A percentile compares a stretch with the other conserved stretches of the same genome.
These are phyloP conservation scores for Cryptotermes secundus DNA, from an alignment of 1,140 invertebrate species.

Conservation along the genomic window DNA sequence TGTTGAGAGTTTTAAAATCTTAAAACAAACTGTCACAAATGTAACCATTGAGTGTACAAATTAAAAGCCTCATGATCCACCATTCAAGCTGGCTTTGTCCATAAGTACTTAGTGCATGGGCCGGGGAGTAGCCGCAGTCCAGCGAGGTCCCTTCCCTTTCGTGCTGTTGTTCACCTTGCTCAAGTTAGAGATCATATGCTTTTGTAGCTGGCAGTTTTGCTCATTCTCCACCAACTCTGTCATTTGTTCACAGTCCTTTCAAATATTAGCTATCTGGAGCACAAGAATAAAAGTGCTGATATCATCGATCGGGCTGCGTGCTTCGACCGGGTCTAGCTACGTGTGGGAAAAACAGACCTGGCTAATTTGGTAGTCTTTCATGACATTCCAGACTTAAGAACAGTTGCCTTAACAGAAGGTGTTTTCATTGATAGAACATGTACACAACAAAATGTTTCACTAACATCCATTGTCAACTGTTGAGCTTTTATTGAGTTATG, in stretches of 20 bases:
- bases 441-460: conserved; percentile 6
- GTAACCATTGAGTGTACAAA: conserved; percentile 35
- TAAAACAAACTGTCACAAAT: conserved; percentile 31
- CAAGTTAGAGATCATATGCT: conserved; percentile 2
- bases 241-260: neutral
- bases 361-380: conserved; percentile 21
- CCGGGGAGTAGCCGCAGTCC: neutral
- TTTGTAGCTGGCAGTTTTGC: conserved; percentile 1
- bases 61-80: conserved; percentile 13
- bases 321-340: conserved; percentile 5
- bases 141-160: conserved; percentile 19
- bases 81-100: conserved; percentile 24
- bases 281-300: neutral
- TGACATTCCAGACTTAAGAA: conserved; percentile 34
- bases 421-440: conserved; percentile 25
- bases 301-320: neutral
- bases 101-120: conserved; percentile 21
- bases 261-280: neutral
- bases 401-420: conserved; percentile 36
- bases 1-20: conserved; percentile 35
- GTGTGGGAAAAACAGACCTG: conserved; percentile 16
- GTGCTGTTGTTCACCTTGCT: neutral
- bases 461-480: conserved; percentile 29
- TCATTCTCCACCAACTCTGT: neutral
- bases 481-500: conserved; percentile 32